Evolutionary conservation across 2,113 vertebrate species (phyloP), one percentile per base, ranked within the genome.

Genomic region (Microtus richardsoni): DNA sequence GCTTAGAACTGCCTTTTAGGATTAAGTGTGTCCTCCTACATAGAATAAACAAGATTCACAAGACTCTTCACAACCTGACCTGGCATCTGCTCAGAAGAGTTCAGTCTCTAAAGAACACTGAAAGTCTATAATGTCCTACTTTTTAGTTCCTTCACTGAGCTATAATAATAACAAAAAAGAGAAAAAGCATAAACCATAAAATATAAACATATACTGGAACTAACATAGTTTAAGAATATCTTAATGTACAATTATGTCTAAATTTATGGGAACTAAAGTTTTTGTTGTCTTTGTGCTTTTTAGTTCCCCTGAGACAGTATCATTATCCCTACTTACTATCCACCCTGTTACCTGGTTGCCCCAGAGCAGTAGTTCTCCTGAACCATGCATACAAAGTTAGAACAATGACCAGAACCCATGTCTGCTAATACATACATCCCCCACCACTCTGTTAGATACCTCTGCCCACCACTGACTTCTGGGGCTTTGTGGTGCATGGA

Each of bases 1-100:
- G 87, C 91, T 97, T 96, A 75, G 87, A 86, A 93, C 89, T 96
- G 93, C 91, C 87, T 97, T 96, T 96, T 49, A 93, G 93, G 94
- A 96, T 96, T 82, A 94, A 97, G 74, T 71, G 89, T 84, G 80
- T 89, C 95, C 95, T 91, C 82, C 82, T 52, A 60, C 68, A 60
- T 19, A 36, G 62, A 94, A 70, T 91, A 84, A 96, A 95, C 91
- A 95, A 77, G 96, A 91, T 60, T 87, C 88, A 80, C 64, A 83
- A 39, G 86, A 88, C 75, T 77, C n/a, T 90, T 84, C 33, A 33
- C 0, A 7, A 49, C 70, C 74, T 94, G 89, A 54, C 64, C 74
- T 96, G 91, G n/a, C 16, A 14, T 95, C 68, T 89, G n/a, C 78
- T 78, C 66, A 78, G 3, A 83, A 68, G 66, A 39, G 22, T 64